Conservation (phyloP, 2,797 vertebrate species). For the Gila robusta region DNA sequence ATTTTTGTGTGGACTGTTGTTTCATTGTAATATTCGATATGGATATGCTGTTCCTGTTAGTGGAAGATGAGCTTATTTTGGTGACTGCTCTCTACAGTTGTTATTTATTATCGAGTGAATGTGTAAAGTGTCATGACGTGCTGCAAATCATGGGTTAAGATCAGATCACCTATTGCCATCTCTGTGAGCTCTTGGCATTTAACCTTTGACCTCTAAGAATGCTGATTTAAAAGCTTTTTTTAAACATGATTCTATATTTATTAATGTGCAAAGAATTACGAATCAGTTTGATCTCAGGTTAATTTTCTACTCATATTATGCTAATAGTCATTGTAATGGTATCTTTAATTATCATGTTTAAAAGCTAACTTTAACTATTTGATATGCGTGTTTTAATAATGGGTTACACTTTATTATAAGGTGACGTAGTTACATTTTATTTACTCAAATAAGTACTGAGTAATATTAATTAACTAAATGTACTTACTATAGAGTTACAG, state of each 20-base stretch:
- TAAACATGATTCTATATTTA: conserved; percentile 58
- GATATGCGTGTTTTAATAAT: neutral
- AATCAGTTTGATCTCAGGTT: neutral
- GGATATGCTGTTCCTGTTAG: neutral
- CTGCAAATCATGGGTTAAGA: conserved; percentile 71
- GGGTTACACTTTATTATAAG: neutral
- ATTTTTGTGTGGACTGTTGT: neutral
- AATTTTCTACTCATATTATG: neutral
- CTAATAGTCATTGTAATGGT: neutral
- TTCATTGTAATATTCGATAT: neutral
- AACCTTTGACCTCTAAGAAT: conserved; percentile 76
- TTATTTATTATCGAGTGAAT: conserved; percentile 56
- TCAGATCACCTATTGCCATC: conserved; percentile 71
- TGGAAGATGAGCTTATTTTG: neutral
- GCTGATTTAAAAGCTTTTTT: conserved; percentile 76
- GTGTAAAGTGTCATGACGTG: conserved; percentile 65
- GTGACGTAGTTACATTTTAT: neutral
- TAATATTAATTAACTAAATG: neutral
- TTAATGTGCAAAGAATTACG: neutral
- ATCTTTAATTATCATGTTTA: neutral
- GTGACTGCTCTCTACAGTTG: neutral
- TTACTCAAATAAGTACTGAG: neutral
- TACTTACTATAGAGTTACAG: neutral
- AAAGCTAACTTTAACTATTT: neutral
- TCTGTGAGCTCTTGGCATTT: conserved; percentile 77